Evolutionary conservation across 37 sponge, comb jelly and placozoan species (phyloP).

Genomic region (Oopsacas minuta): DNA sequence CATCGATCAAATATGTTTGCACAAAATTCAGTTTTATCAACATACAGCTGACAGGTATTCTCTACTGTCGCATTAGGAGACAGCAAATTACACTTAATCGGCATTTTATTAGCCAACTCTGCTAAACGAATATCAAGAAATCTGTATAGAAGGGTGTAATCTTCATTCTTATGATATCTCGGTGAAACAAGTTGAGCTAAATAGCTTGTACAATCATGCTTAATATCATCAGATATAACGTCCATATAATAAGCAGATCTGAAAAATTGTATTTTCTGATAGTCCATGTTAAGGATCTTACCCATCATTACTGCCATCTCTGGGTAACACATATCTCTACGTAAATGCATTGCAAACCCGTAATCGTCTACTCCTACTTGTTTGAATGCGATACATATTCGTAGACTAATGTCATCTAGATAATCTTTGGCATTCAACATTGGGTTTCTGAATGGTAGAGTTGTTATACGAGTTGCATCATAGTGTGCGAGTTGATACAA

Average conservation of each 20-base stretch:
- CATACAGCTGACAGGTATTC: neutral
- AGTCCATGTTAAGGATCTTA: neutral
- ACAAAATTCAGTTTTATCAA: neutral
- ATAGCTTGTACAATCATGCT: neutral
- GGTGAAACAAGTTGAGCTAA: neutral
- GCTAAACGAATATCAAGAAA: neutral
- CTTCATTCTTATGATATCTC: neutral
- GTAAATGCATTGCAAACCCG: neutral
- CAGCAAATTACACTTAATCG: neutral
- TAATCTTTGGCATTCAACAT: neutral
- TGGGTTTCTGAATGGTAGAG: neutral
- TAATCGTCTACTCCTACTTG: neutral
- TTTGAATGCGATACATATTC: neutral
- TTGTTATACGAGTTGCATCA: neutral
- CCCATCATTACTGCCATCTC: neutral
- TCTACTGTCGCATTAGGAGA: neutral
- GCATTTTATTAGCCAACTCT: neutral
- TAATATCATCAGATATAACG: neutral
- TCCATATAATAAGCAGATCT: neutral
- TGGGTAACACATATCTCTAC: neutral
- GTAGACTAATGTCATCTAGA: neutral
- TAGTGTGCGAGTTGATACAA: neutral
- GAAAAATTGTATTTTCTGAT: constrained; percentile 9
- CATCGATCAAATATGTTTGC: neutral
- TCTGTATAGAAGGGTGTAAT: neutral